Conservation (phyloP, 2,797 vertebrate genomes). For the Coregonus suidteri region DNA sequence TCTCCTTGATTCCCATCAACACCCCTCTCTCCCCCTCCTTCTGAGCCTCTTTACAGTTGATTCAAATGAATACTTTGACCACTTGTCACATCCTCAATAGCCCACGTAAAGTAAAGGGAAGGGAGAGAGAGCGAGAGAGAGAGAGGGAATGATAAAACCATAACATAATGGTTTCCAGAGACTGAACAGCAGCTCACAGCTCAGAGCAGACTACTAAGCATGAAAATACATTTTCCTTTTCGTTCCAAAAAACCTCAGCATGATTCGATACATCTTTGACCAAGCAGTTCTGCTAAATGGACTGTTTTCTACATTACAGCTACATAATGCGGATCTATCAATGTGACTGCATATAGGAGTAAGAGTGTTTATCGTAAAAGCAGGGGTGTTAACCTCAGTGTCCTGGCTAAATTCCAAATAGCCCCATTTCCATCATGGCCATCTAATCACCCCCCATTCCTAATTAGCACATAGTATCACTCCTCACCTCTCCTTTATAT, state of each 20-base stretch:
- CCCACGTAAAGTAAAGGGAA: not conserved
- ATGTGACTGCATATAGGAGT: not conserved
- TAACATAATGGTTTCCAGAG: constrained; percentile 15
- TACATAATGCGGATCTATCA: not conserved
- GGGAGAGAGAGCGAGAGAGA: not conserved
- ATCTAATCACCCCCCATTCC: too few relatives aligned
- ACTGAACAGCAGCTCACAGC: not conserved
- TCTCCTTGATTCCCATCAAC: constrained; percentile 15
- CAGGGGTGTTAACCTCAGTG: too few relatives aligned
- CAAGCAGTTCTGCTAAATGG: not conserved
- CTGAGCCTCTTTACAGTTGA: not conserved
- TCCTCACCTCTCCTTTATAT: too few relatives aligned
- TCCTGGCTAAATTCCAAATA: too few relatives aligned
- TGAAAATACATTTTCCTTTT: not conserved
- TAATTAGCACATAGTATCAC: too few relatives aligned
- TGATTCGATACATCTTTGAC: not conserved
- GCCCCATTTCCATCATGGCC: too few relatives aligned
- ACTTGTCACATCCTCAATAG: constrained; percentile 8
- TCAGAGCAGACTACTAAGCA: not conserved
- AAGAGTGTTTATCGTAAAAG: too few relatives aligned
- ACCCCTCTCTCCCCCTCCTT: constrained; percentile 21
- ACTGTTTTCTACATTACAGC: not conserved
- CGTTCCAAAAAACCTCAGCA: not conserved
- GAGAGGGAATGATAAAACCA: constrained; percentile 8
- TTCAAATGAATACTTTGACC: constrained; percentile 1